Base-by-base conservation (phyloP, 1,140 invertebrate genomes). In the Pachypeltis micranthus region DNA sequence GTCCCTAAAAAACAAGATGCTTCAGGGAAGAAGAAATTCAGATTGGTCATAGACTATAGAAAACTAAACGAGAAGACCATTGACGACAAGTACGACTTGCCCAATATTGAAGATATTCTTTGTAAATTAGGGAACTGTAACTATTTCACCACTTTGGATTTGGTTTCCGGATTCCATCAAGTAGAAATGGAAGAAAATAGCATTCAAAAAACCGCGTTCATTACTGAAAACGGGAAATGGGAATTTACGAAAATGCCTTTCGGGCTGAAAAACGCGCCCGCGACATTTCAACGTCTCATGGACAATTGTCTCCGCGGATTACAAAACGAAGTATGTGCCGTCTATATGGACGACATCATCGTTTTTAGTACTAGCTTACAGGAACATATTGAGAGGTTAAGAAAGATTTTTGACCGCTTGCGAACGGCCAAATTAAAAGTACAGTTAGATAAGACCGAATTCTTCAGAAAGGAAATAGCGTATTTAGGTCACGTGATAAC, bases 111-210 rank as follows among this genome's bases (percentile, higher is more conserved):
- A 29, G 70, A 74, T 16, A 69, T 68, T 7, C 64, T 79, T 16
- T 3, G n/a, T n/a, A n/a, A n/a, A n/a, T n/a, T n/a, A n/a, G n/a
- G n/a, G n/a, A n/a, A n/a, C n/a, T n/a, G n/a, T 21, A 66, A 65
- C 25, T 72, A 72, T 59, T 80, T 80, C 62, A 73, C 72, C 2
- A 70, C 74, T 0, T 57, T 82, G 1, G 79, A 82, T 71, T 60
- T 79, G 12, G 68, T 69, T 0, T 73, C 70, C 28, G 79, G 79
- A 2, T 81, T 77, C 66, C 74, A 74, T 66, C 79, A 82, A 65
- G 69, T 81, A 3, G 66, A 70, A 2, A 69, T 82, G n/a, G n/a
- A n/a, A n/a, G n/a, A n/a, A n/a, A n/a, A 64, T 25, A 31, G 62
- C 0, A 72, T 67, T 3, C 65, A 71, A 7, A 80, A 79, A 70